Percentiles rank a stretch among this genome's conserved stretches.
phyloP scores from a whole-genome alignment of 2,113 vertebrate genomes.

The Anarhynchus alexandrinus region DNA sequence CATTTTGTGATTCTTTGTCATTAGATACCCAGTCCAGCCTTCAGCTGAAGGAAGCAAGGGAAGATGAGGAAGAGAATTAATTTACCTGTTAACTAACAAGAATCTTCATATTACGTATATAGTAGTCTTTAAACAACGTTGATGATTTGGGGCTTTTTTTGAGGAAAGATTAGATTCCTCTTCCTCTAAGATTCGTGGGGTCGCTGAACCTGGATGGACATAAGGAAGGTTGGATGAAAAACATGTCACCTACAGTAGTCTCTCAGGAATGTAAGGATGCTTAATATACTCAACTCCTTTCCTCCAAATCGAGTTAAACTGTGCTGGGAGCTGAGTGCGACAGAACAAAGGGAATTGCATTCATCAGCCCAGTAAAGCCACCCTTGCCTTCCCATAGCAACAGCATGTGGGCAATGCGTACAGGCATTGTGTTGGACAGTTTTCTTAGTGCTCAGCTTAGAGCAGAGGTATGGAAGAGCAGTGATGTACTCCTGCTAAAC shows the following conservation, averaged over 20 bases:
- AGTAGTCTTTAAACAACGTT: not conserved
- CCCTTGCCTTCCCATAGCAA: not conserved
- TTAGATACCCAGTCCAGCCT: not conserved
- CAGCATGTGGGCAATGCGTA: rapidly evolving
- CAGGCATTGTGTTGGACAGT: not conserved
- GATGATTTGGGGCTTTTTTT: not conserved
- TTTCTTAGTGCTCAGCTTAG: not conserved
- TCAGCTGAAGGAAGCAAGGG: not conserved
- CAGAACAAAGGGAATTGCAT: not conserved
- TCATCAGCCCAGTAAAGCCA: not conserved
- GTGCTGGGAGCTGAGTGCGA: not conserved
- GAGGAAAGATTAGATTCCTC: not conserved
- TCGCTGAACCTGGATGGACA: not conserved
- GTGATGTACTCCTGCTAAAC: not conserved
- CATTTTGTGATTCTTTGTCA: not conserved
- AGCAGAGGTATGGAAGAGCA: not conserved
- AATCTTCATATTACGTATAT: not conserved
- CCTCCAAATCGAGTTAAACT: not conserved
- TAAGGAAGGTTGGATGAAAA: not conserved
- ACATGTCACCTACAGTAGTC: rapidly evolving
- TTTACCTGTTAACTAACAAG: not conserved
- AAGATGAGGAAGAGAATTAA: not conserved
- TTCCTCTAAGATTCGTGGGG: not conserved
- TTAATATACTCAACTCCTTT: not conserved
- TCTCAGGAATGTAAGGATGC: not conserved